Evolutionary conservation across 2,888 invertebrate species (phyloP).

Genomic region (Synanthedon andrenaeformis): DNA sequence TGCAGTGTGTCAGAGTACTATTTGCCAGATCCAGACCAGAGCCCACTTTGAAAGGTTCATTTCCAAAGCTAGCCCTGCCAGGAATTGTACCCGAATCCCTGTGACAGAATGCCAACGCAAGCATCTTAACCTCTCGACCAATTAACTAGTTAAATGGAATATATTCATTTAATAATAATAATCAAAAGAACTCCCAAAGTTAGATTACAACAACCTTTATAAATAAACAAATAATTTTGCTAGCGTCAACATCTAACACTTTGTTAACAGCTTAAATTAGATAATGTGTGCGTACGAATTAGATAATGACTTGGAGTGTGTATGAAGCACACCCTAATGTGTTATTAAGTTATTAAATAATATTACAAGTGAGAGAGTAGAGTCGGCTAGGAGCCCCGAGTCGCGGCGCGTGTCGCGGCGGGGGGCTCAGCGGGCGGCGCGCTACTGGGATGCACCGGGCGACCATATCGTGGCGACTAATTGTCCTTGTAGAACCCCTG

Average conservation of each 20-base stretch:
- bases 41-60: too few species aligned
- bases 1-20: too few species aligned
- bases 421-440: conserved; percentile 53
- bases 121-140: too few species aligned
- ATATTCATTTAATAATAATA: too few species aligned
- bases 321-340: conserved; percentile 40
- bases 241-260: not conserved
- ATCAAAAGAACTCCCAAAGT: too few species aligned
- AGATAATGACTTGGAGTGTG: conserved; percentile 1
- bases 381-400: conserved; percentile 9
- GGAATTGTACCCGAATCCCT: too few species aligned
- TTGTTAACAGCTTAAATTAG: conserved; percentile 10
- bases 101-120: too few species aligned
- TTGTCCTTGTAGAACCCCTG: conserved; percentile 37
- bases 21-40: too few species aligned
- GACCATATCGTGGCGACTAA: conserved; percentile 25
- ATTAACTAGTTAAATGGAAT: too few species aligned
- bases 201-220: too few species aligned
- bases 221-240: too few species aligned
- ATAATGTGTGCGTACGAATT: conserved; percentile 12
- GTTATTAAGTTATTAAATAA: conserved; percentile 63
- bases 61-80: too few species aligned
- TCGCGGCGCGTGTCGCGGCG: conserved; percentile 38
- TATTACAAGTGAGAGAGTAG: conserved; percentile 29
- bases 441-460: conserved; percentile 35